Base-by-base conservation (phyloP, 2,888 invertebrate species). In the Amphimallon solstitiale region DNA sequence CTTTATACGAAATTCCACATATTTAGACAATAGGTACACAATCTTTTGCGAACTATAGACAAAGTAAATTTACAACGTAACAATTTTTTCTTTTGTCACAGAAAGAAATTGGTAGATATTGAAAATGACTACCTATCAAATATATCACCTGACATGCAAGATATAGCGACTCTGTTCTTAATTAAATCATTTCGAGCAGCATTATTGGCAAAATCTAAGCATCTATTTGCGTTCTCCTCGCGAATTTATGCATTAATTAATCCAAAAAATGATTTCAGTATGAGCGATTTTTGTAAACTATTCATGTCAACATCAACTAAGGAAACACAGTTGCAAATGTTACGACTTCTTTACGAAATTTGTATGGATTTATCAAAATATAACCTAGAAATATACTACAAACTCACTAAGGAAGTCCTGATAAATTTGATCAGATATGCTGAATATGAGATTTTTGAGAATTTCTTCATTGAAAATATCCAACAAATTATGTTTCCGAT, bases 391-490 rank as follows among this genome's bases (percentile, higher is more conserved):
- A 63, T 74, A 49, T 71, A 74, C 54, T 77, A 77, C 49, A 70
- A 73, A 63, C 51, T 78, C 4, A 68, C 73, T n/a, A 74, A 72
- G 43, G 65, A 70, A 5, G 67, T 78, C 34, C 49, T 79, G 35
- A 52, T 70, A 7, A 62, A 70, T 2, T 23, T 80, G 17, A 72
- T 82, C 60, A 70, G 74, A 61, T 66, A 73, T 56, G 75, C 76
- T 37, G 66, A 65, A 37, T 70, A 75, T 17, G 40, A 65, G 2
- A 70, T 70, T 12, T 79, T 81, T 62, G 78, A 79, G 69, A 40
- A 66, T 21, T 82, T 81, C 71, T 80, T 72, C 43, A 61, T 74
- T 0, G 56, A 66, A 2, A 72, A 74, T 63, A 79, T 79, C 19
- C 52, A 67, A 54, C 63, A 63, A 14, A 73, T 78, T 21, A 37